Evolutionary conservation across 2,888 invertebrate species (phyloP), one percentile per base, ranked within the genome.

Genomic region (Agrypnus murinus): DNA sequence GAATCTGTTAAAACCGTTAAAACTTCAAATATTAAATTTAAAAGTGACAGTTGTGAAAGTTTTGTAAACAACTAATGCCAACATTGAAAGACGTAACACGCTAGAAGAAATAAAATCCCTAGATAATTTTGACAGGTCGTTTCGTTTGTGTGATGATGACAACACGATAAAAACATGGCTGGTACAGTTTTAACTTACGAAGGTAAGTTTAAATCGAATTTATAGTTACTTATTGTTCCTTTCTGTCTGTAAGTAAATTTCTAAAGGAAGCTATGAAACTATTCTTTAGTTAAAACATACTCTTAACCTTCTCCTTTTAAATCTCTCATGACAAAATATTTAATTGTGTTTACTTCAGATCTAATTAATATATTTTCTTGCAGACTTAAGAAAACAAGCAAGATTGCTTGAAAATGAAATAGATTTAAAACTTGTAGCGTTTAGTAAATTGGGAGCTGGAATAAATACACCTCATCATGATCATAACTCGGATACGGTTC

Each of bases 351-450:
- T 2, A 38, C 7, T 38, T 12, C 17, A n/a, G 10, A 38, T n/a
- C 38, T 38, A 34, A 34, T 34, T 34, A 6, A 34, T 34, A 7
- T n/a, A n/a, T n/a, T 45, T 75, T 68, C 48, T 87, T 87, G 72
- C 81, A 97, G 98, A 96, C 85, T 86, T 98, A 65, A 89, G 98
- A 62, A 97, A 96, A 84, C 95, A 97, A 85, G 98, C 99, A 1
- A 89, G 98, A 69, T 92, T 93, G 71, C 86, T 98, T 60, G 99
- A 99, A 86, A 98, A 98, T 88, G 98, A 98, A 84, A 96, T 99
- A 78, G 99, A 99, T 85, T 88, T 96, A 9, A 99, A 99, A 85
- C 87, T 99, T 74, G 96, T 98, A 1, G 95, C 95, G 5, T 96
- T 97, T 83, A 98, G 97, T 84, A 99, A 99, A 87, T 89, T 98